These are phyloP conservation scores for Teleogryllus occipitalis DNA, from an alignment of 1,140 invertebrate species.

Conservation along the genomic window DNA sequence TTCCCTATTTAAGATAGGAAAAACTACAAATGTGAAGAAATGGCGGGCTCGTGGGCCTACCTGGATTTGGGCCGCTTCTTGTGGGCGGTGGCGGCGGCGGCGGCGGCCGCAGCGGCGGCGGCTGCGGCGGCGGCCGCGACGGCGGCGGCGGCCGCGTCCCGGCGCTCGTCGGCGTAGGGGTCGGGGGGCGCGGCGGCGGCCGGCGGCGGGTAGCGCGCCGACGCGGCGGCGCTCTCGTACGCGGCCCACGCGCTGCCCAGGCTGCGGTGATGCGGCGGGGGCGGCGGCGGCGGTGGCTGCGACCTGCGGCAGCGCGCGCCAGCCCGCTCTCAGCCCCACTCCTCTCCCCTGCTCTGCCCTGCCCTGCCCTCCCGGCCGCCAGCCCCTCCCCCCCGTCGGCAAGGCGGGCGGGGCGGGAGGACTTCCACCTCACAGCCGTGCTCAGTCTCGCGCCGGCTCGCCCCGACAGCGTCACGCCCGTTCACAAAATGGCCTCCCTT, in stretches of 20 bases:
- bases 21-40: too few relatives aligned
- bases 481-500: too few relatives aligned
- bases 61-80: slow-evolving; percentile 43
- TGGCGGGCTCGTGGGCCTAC: slow-evolving; percentile 26
- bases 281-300: slow-evolving; percentile 21
- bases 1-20: too few relatives aligned
- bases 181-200: slow-evolving; percentile 29
- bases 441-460: too few relatives aligned
- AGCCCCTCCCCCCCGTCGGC: too few relatives aligned
- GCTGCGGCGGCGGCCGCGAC: slow-evolving; percentile 28
- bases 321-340: too few relatives aligned
- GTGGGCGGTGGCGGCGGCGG: slow-evolving; percentile 28
- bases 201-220: slow-evolving; percentile 27
- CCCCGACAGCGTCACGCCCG: too few relatives aligned
- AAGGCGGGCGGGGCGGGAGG: too few relatives aligned
- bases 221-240: slow-evolving; percentile 31
- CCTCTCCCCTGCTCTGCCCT: too few relatives aligned
- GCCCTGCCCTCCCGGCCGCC: too few relatives aligned
- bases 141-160: slow-evolving; percentile 28
- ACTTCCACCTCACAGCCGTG: too few relatives aligned
- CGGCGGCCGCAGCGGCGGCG: slow-evolving; percentile 29
- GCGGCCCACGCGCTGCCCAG: slow-evolving; percentile 27
- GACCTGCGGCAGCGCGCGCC: slow-evolving; percentile 16
- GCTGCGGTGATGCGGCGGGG: slow-evolving; percentile 25
- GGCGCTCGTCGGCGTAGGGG: slow-evolving; percentile 29